Percentiles rank a stretch among this genome's conserved stretches.
These are phyloP conservation scores for Mungos mungo DNA, from an alignment of 2,113 vertebrate genomes.

Conservation along the genomic window DNA sequence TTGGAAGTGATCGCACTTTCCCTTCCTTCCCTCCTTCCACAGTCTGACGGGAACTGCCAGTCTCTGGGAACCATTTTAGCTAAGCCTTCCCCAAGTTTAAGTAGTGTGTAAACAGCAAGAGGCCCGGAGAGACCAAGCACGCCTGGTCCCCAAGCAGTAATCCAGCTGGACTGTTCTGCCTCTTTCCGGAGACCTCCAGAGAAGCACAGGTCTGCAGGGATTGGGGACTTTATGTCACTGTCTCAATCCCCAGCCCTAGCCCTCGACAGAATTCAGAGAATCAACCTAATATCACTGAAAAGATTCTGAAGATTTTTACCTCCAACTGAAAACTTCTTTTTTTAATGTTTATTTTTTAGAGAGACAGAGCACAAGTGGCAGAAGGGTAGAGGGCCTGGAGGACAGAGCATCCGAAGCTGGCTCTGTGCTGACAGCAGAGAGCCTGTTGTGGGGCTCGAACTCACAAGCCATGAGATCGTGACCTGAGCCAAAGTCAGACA, in stretches of 20 bases:
- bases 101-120: neutral
- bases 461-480: too few relatives aligned
- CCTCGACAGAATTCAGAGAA: neutral
- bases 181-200: neutral
- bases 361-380: too few relatives aligned
- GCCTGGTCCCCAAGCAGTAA: neutral
- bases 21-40: constrained; percentile 46
- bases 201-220: neutral
- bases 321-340: neutral
- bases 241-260: neutral
- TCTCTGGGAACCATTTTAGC: neutral
- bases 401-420: too few relatives aligned
- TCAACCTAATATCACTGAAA: neutral
- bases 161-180: neutral
- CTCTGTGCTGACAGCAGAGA: too few relatives aligned
- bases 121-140: neutral
- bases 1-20: constrained; percentile 26
- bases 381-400: too few relatives aligned
- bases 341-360: too few relatives aligned
- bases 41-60: neutral
- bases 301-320: neutral
- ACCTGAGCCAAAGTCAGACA: too few relatives aligned
- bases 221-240: neutral
- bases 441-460: too few relatives aligned
- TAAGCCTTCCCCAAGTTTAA: neutral